phyloP scores from a whole-genome alignment of 2,797 vertebrate genomes.

The Scomberomorus guttatus region DNA sequence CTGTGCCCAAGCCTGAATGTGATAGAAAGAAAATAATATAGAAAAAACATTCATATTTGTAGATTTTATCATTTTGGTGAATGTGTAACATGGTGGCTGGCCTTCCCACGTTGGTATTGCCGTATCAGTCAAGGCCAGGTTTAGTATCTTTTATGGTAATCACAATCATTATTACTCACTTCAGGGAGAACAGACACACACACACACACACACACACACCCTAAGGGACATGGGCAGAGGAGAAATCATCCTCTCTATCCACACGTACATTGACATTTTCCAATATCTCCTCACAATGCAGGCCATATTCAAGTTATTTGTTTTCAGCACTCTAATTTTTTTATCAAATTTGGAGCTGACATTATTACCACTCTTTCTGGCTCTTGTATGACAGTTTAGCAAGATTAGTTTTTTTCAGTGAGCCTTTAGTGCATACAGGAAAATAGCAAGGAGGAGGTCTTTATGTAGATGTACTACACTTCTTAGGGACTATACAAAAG shows the following conservation, averaged over 20 bases:
- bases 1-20: slow-evolving; percentile 40
- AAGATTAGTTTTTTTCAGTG: not conserved
- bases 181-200: slow-evolving; percentile 33
- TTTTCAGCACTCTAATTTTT: slow-evolving; percentile 38
- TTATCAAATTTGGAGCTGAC: slow-evolving; percentile 31
- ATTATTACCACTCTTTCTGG: slow-evolving; percentile 30
- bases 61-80: slow-evolving; percentile 46
- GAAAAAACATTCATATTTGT: slow-evolving; percentile 58
- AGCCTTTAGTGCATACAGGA: not conserved
- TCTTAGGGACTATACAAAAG: not conserved
- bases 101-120: slow-evolving; percentile 36
- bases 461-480: not conserved
- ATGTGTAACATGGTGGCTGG: slow-evolving; percentile 22
- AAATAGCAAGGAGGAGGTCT: not conserved
- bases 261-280: slow-evolving; percentile 55
- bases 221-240: slow-evolving; percentile 21
- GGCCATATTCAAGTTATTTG: slow-evolving; percentile 52
- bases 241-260: slow-evolving; percentile 46
- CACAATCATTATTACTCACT: slow-evolving; percentile 60
- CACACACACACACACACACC: slow-evolving; percentile 35
- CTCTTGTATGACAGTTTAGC: slow-evolving; percentile 13
- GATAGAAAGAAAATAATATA: slow-evolving; percentile 59
- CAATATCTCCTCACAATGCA: slow-evolving; percentile 52
- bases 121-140: slow-evolving; percentile 55
- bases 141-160: slow-evolving; percentile 66